A percentile compares a stretch with the other conserved stretches of the same genome.
These are phyloP conservation scores for Agonopterix heracliana DNA, from an alignment of 2,888 invertebrate genomes.

Conservation along the genomic window DNA sequence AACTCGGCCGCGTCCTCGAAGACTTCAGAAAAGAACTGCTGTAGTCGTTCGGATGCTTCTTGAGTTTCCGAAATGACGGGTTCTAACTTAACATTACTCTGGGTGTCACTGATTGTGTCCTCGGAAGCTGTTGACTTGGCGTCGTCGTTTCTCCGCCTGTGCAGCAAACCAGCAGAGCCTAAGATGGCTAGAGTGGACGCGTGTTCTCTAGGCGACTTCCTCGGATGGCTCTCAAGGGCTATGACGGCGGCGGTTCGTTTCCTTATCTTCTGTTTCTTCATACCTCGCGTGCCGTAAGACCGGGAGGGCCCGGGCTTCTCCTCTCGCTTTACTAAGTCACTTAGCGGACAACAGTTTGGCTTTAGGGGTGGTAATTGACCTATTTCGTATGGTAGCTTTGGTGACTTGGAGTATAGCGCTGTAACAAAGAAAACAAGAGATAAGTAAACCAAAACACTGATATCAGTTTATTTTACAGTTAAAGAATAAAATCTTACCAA, in stretches of 20 bases:
- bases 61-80: constrained; percentile 45
- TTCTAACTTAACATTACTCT: constrained; percentile 45
- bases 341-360: constrained; percentile 70
- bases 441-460: neutral
- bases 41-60: constrained; percentile 56
- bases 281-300: constrained; percentile 58
- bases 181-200: constrained; percentile 91
- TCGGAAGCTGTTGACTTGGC: constrained; percentile 66
- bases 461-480: neutral
- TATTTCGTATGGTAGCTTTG: constrained; percentile 86
- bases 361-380: constrained; percentile 79
- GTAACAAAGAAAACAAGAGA: constrained; percentile 32
- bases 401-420: constrained; percentile 77
- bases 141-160: constrained; percentile 65
- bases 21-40: constrained; percentile 61
- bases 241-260: constrained; percentile 46
- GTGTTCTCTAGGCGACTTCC: constrained; percentile 92
- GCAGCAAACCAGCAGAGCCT: constrained; percentile 76
- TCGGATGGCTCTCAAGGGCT: constrained; percentile 76
- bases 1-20: constrained; percentile 63
- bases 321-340: constrained; percentile 62
- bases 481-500: constrained; percentile 47
- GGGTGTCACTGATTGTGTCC: constrained; percentile 55
- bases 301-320: constrained; percentile 57
- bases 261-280: constrained; percentile 52